Conservation (phyloP, 2,113 vertebrate genomes). For the Tragulus kanchil region DNA sequence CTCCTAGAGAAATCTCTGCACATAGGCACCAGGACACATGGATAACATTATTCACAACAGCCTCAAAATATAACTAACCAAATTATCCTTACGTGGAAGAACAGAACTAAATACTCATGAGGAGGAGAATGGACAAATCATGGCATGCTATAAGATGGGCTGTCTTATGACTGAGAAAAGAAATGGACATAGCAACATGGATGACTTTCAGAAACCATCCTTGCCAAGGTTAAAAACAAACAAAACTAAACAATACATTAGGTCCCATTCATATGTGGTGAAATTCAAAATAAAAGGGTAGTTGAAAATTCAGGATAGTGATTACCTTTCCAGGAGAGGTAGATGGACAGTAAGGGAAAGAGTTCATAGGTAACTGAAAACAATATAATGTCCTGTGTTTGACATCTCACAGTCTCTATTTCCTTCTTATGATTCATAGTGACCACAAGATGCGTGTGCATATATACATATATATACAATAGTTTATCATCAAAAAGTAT, state of each 20-base stretch:
- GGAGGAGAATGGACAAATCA: neutral
- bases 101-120: neutral
- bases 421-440: neutral
- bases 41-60: neutral
- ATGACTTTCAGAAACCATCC: constrained; percentile 16
- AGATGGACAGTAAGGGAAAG: neutral
- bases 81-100: neutral
- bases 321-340: neutral
- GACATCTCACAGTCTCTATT: neutral
- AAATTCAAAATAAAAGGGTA: constrained; percentile 1
- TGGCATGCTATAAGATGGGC: neutral
- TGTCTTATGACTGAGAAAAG: neutral
- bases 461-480: neutral
- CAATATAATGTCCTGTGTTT: neutral
- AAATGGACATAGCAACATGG: neutral
- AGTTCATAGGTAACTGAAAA: neutral
- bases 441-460: neutral
- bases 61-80: neutral
- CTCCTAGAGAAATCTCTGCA: neutral
- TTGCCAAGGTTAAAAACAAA: constrained; percentile 17
- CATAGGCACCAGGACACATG: neutral
- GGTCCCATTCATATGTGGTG: neutral
- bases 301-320: neutral
- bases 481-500: neutral
- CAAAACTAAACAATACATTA: neutral